A percentile compares a stretch with the other conserved stretches of the same genome.
Conservation (phyloP, 2,888 invertebrate genomes). For the Noctua janthe region DNA sequence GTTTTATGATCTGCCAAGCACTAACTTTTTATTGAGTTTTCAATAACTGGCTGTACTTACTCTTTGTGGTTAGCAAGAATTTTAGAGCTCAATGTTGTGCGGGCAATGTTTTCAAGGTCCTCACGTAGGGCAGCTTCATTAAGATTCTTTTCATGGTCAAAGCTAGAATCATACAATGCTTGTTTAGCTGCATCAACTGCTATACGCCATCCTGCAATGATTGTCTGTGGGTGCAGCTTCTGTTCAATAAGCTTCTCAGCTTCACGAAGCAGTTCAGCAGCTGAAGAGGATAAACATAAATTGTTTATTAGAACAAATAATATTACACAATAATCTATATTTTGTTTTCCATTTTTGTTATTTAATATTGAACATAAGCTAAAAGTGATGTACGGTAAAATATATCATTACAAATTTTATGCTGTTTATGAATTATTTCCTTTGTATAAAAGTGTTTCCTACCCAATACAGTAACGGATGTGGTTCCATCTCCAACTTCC, state of each 20-base stretch:
- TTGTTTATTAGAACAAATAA: background rate
- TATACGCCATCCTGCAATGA: constrained; percentile 98
- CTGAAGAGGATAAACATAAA: constrained; percentile 79
- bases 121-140: constrained; percentile 94
- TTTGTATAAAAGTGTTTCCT: constrained; percentile 62
- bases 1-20: background rate
- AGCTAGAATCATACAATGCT: constrained; percentile 94
- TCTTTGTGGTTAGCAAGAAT: constrained; percentile 99
- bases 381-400: background rate
- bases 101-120: constrained; percentile 98
- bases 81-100: constrained; percentile 99
- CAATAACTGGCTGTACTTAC: constrained; percentile 74
- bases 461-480: constrained; percentile 98
- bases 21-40: background rate
- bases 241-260: constrained; percentile 98
- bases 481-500: constrained; percentile 99
- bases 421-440: background rate
- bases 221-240: constrained; percentile 99
- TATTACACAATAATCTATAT: background rate
- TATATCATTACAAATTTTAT: background rate
- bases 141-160: constrained; percentile 93
- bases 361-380: background rate
- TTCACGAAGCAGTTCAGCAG: constrained; percentile 98
- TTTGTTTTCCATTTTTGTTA: background rate
- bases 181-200: constrained; percentile 96